Conservation (phyloP, 2,888 invertebrate species). For the Plagiodera versicolora region DNA sequence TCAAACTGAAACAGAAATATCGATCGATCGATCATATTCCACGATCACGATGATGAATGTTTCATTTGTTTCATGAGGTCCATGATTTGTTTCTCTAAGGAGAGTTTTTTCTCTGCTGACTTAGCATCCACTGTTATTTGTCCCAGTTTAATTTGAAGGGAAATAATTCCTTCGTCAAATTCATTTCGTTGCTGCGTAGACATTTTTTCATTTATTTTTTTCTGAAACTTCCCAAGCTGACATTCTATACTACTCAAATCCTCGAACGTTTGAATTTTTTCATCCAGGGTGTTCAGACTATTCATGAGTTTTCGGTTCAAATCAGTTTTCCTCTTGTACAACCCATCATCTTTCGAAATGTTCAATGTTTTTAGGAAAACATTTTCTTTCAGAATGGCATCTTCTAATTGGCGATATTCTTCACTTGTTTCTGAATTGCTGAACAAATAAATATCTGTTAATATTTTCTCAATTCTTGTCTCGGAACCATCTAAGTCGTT, state of each 20-base stretch:
- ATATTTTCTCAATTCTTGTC: not conserved
- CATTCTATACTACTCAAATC: slow-evolving; percentile 23
- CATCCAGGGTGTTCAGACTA: slow-evolving; percentile 25
- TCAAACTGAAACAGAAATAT: not conserved
- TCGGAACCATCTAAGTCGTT: not conserved
- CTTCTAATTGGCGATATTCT: slow-evolving; percentile 27
- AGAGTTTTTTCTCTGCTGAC: not conserved
- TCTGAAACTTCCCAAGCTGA: slow-evolving; percentile 17
- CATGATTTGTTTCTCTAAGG: not conserved
- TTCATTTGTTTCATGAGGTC: not conserved
- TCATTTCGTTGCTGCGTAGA: slow-evolving; percentile 26
- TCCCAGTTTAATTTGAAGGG: slow-evolving; percentile 34
- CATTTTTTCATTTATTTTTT: slow-evolving; percentile 16
- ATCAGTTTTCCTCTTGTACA: slow-evolving; percentile 18
- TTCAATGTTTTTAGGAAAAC: slow-evolving; percentile 20
- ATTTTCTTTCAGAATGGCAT: slow-evolving; percentile 19
- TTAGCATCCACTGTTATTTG: slow-evolving; percentile 29
- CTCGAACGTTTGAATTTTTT: slow-evolving; percentile 23
- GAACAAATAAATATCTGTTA: slow-evolving; percentile 9
- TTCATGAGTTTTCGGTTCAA: slow-evolving; percentile 23
- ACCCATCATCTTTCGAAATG: slow-evolving; percentile 13
- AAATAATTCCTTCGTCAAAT: slow-evolving; percentile 38
- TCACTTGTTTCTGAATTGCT: slow-evolving; percentile 17
- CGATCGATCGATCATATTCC: too few species aligned
- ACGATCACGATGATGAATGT: not conserved